These are phyloP conservation scores for Heliothis peltigera DNA, from an alignment of 2,888 invertebrate genomes.

Conservation along the genomic window DNA sequence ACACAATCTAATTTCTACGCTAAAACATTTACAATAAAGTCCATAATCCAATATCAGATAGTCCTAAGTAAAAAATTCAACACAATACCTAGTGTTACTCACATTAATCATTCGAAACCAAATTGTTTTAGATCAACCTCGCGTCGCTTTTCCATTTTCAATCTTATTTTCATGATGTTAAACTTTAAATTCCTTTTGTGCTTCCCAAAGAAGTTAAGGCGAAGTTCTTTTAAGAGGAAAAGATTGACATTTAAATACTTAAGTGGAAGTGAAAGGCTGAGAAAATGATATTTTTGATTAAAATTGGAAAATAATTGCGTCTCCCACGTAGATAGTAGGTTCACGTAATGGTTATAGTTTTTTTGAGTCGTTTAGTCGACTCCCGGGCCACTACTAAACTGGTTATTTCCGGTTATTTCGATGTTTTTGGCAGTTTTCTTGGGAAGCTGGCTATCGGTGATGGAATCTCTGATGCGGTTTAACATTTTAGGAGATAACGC, in stretches of 20 bases:
- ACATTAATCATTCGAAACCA: constrained; percentile 88
- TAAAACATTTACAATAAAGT: constrained; percentile 51
- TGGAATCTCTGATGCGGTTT: constrained; percentile 41
- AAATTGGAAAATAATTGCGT: constrained; percentile 90
- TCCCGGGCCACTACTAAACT: constrained; percentile 74
- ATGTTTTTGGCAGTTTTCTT: constrained; percentile 50
- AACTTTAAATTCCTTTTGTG: constrained; percentile 61
- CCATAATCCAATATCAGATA: constrained; percentile 51
- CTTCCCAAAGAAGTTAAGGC: constrained; percentile 69
- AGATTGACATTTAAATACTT: constrained; percentile 90
- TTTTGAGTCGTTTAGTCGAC: constrained; percentile 78
- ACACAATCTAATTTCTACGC: constrained; percentile 39
- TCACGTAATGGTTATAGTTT: constrained; percentile 79
- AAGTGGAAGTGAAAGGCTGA: constrained; percentile 89
- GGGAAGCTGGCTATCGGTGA: constrained; percentile 57
- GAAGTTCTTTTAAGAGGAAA: constrained; percentile 71
- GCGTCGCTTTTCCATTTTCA: constrained; percentile 54
- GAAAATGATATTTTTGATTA: constrained; percentile 89
- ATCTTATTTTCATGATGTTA: constrained; percentile 56
- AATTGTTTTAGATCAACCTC: constrained; percentile 82
- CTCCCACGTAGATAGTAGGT: constrained; percentile 84
- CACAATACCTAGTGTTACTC: constrained; percentile 75
- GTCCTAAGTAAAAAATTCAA: constrained; percentile 64
- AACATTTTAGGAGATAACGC: constrained; percentile 16
- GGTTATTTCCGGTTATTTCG: constrained; percentile 78